phyloP scores from a whole-genome alignment of 2,888 invertebrate species.

The Drosophila buzzatii region DNA sequence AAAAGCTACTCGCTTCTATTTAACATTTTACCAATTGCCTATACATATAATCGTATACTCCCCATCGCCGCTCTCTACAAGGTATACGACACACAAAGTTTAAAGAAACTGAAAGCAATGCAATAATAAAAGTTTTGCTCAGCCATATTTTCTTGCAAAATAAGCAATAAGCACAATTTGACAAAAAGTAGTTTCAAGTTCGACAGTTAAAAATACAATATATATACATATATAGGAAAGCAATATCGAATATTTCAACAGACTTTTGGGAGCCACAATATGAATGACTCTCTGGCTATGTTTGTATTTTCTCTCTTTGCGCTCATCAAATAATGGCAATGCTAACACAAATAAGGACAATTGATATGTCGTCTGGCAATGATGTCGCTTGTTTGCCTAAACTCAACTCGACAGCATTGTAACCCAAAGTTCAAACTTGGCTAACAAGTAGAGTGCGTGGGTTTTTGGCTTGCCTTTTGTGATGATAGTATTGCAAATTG shows the following conservation, averaged over 20 bases:
- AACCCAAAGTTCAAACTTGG: conserved; percentile 23
- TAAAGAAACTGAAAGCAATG: conserved; percentile 39
- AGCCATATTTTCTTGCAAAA: conserved; percentile 40
- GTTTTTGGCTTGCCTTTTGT: conserved; percentile 21
- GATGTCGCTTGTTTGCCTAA: conserved; percentile 36
- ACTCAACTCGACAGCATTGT: background rate
- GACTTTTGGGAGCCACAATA: conserved; percentile 45
- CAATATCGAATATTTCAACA: conserved; percentile 2
- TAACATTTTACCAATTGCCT: rapidly evolving
- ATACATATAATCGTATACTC: background rate
- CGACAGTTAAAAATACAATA: conserved; percentile 10
- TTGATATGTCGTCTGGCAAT: conserved; percentile 66
- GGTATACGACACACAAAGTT: conserved; percentile 15
- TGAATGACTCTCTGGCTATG: background rate
- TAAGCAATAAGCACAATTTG: conserved; percentile 60
- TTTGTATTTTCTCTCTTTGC: conserved; percentile 22
- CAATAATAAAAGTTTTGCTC: conserved; percentile 50
- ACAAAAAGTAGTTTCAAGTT: conserved; percentile 57
- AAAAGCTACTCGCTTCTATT: background rate
- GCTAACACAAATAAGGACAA: conserved; percentile 63
- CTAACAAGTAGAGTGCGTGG: conserved; percentile 24
- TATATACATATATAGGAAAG: background rate
- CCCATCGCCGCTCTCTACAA: background rate
- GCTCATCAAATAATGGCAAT: conserved; percentile 35
- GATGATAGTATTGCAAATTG: conserved; percentile 40